Evolutionary conservation across 2,797 vertebrate genomes (phyloP).

Genomic region (Echiichthys vipera): DNA sequence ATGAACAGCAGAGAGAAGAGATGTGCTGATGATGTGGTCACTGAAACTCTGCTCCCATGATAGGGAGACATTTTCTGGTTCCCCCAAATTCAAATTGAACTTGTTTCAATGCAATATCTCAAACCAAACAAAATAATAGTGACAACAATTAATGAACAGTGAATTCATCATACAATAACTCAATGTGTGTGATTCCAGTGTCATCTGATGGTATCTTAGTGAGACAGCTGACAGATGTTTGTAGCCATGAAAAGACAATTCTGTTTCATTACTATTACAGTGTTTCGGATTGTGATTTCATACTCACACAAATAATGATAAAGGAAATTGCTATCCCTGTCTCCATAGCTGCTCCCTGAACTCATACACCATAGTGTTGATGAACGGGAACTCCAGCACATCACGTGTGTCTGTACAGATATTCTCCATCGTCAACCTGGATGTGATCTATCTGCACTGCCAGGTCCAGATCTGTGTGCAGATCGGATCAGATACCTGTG

Average conservation of each 20-base stretch:
- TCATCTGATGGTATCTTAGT: not conserved
- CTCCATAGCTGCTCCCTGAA: constrained; percentile 87
- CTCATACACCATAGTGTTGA: constrained; percentile 80
- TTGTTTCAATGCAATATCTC: not conserved
- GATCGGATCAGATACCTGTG: constrained; percentile 78
- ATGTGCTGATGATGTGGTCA: not conserved
- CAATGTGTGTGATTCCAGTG: not conserved
- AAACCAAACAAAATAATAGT: not conserved
- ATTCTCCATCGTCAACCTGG: constrained; percentile 87
- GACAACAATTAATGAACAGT: not conserved
- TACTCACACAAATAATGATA: not conserved
- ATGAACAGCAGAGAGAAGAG: too few relatives aligned
- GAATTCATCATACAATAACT: not conserved
- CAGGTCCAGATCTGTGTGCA: constrained; percentile 88
- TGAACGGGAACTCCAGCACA: constrained; percentile 88
- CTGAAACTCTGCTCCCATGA: not conserved
- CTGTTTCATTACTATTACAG: not conserved
- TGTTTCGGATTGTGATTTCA: not conserved
- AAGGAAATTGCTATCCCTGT: not conserved
- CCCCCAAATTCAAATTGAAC: not conserved
- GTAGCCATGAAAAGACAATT: not conserved
- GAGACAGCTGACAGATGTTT: not conserved
- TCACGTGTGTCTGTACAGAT: constrained; percentile 89
- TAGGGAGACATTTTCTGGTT: not conserved
- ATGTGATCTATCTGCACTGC: constrained; percentile 91